These are phyloP conservation scores for Salpingus planirostris DNA, from an alignment of 2,888 invertebrate genomes.

Conservation along the genomic window DNA sequence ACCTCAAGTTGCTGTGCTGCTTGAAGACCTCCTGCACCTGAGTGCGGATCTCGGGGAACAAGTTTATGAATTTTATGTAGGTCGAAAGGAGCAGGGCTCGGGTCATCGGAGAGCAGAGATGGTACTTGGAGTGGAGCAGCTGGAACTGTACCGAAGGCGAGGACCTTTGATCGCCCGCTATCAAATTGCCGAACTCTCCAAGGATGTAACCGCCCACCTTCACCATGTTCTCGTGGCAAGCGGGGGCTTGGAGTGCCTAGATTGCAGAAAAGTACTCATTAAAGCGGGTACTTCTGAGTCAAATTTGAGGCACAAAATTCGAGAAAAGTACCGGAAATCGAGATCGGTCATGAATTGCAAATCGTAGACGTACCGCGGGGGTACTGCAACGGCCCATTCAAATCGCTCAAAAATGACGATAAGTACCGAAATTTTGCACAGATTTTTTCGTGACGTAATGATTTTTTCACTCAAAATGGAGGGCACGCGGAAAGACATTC, in stretches of 20 bases:
- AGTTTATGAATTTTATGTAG: constrained; percentile 98
- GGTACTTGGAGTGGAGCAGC: constrained; percentile 96
- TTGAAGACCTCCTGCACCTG: constrained; percentile 89
- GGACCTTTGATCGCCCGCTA: constrained; percentile 96
- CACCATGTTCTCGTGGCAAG: constrained; percentile 99
- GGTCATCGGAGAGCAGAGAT: constrained; percentile 94
- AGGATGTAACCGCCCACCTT: constrained; percentile 99
- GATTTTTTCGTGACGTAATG: no score
- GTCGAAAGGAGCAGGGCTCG: constrained; percentile 93
- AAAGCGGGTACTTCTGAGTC: no score
- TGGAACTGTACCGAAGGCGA: constrained; percentile 97
- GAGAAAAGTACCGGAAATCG: no score
- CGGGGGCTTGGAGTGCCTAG: constrained; percentile 91
- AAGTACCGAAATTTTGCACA: no score
- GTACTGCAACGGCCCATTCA: no score
- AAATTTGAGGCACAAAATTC: no score
- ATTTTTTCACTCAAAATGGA: no score
- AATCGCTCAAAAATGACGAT: no score
- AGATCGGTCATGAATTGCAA: no score
- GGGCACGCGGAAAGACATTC: no score
- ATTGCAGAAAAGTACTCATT: no score
- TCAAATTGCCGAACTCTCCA: constrained; percentile 98
- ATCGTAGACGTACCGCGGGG: no score
- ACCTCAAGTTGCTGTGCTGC: constrained; percentile 91
- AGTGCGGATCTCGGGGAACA: constrained; percentile 96